Evolutionary conservation across 2,113 vertebrate species (phyloP).

Genomic region (Lota lota): DNA sequence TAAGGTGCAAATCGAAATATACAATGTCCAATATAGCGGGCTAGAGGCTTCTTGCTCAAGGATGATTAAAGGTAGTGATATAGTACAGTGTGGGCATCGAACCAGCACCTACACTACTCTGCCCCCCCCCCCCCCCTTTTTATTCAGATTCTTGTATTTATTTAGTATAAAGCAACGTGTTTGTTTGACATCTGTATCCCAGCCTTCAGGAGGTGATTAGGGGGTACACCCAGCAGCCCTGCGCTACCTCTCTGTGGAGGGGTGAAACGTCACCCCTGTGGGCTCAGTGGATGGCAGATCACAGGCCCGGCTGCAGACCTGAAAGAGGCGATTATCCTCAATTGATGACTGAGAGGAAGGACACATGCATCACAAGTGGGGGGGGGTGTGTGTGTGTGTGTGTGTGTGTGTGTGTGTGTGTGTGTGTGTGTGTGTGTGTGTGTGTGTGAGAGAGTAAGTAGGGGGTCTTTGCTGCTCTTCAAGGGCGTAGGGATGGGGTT

Average conservation of each 20-base stretch:
- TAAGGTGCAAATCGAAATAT: too few relatives aligned
- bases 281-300: constrained; percentile 75
- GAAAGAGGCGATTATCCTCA: constrained; percentile 79
- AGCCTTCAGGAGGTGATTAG: too few relatives aligned
- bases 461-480: constrained; percentile 3
- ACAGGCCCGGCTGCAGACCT: constrained; percentile 66
- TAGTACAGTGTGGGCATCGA: too few relatives aligned
- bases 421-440: constrained; percentile 20
- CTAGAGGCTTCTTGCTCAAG: too few relatives aligned
- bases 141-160: too few relatives aligned
- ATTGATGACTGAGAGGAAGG: constrained; percentile 74
- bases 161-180: too few relatives aligned
- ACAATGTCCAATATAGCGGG: too few relatives aligned
- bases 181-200: too few relatives aligned
- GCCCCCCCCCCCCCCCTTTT: too few relatives aligned
- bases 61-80: too few relatives aligned
- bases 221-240: neutral
- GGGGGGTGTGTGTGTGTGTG: constrained; percentile 36
- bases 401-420: constrained; percentile 51
- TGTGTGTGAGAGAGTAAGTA: neutral
- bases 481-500: neutral
- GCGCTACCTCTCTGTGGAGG: constrained; percentile 9
- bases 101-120: too few relatives aligned
- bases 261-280: constrained; percentile 63
- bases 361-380: constrained; percentile 71